These are phyloP conservation scores for Zeus faber DNA, from an alignment of 2,113 vertebrate species.

Conservation along the genomic window DNA sequence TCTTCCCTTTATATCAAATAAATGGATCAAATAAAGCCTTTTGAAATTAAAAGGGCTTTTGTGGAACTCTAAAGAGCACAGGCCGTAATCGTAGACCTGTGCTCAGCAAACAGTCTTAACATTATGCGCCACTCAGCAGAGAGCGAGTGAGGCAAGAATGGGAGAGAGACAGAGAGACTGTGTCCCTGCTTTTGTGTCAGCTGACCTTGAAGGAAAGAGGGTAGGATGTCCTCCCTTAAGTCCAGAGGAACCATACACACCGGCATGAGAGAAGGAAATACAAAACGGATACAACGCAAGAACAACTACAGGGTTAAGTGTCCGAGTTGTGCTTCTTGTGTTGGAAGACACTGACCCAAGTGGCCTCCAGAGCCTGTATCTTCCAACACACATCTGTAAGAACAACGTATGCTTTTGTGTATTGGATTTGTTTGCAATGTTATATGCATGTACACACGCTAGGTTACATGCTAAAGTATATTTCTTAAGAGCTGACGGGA, in stretches of 20 bases:
- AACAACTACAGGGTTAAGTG: conserved; percentile 42
- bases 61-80: neutral
- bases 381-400: too few species aligned
- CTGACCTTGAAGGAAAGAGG: neutral
- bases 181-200: neutral
- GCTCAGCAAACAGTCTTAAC: too few species aligned
- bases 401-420: neutral
- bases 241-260: neutral
- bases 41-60: neutral
- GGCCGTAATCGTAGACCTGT: neutral
- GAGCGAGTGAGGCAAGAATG: neutral
- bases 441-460: too few species aligned
- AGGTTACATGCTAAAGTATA: too few species aligned
- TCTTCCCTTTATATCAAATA: neutral
- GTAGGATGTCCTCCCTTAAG: neutral
- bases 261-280: neutral
- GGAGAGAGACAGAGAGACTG: neutral
- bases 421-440: neutral
- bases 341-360: conserved; percentile 24
- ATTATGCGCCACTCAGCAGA: neutral
- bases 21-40: neutral
- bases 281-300: conserved; percentile 4
- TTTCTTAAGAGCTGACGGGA: too few species aligned
- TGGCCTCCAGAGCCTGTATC: conserved; percentile 7
- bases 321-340: conserved; percentile 19